Conservation (phyloP, 2,797 vertebrate species). For the Cryptoprocta ferox region DNA sequence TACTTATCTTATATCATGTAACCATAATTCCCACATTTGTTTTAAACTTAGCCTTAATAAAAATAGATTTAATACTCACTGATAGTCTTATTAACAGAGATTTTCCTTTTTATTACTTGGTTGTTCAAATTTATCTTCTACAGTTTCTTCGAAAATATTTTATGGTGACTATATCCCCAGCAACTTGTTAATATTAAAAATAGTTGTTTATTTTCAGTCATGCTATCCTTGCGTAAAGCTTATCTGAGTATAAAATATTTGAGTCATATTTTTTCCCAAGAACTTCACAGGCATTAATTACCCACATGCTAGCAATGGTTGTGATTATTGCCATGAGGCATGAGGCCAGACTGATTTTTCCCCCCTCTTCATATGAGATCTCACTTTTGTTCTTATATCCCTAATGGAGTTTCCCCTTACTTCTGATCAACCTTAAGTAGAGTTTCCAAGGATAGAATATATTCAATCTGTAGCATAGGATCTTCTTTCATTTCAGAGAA, state of each 20-base stretch:
- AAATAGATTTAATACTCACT: not conserved
- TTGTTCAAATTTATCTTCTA: conserved; percentile 24
- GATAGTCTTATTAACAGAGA: not conserved
- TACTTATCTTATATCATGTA: not conserved
- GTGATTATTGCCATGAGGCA: not conserved
- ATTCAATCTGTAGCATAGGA: not conserved
- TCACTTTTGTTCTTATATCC: not conserved
- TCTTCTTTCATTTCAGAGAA: not conserved
- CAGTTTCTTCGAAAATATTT: conserved; percentile 30
- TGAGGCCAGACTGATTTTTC: not conserved
- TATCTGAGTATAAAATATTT: not conserved
- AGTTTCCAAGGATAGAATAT: not conserved
- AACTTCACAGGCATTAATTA: conserved; percentile 3
- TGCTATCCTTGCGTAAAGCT: not conserved
- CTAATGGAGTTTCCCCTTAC: not conserved
- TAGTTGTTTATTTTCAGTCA: not conserved
- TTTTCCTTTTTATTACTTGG: conserved; percentile 16
- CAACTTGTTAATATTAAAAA: not conserved
- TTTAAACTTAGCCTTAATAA: conserved; percentile 24
- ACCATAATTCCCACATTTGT: not conserved
- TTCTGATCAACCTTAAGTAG: not conserved
- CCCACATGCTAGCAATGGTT: not conserved
- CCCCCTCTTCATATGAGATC: not conserved
- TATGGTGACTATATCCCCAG: not conserved
- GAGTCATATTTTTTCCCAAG: not conserved